A percentile compares a stretch with the other conserved stretches of the same genome.
Evolutionary conservation across 2,797 vertebrate species (phyloP).

Genomic region (Xyrichtys novacula): DNA sequence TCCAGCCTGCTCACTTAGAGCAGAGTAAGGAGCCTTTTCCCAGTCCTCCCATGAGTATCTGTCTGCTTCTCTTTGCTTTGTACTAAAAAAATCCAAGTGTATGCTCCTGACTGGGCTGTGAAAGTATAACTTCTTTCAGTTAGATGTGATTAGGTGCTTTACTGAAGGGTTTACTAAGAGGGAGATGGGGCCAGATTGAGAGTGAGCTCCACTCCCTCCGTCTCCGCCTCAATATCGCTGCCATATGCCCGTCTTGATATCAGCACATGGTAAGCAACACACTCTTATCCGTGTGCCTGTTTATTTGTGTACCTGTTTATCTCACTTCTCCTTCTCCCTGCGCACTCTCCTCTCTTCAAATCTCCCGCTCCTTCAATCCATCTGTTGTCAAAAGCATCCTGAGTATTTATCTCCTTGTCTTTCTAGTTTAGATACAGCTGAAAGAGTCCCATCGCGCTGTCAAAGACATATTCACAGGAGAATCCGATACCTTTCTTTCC

Average conservation of each 20-base stretch:
- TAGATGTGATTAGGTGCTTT: slow-evolving; percentile 36
- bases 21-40: not conserved
- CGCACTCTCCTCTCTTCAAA: slow-evolving; percentile 27
- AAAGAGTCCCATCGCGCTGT: slow-evolving; percentile 9
- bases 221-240: slow-evolving; percentile 30
- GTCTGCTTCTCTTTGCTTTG: slow-evolving; percentile 7
- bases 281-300: slow-evolving; percentile 33
- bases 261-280: slow-evolving; percentile 52
- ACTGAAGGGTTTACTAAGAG: slow-evolving; percentile 25
- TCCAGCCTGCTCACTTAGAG: slow-evolving; percentile 15
- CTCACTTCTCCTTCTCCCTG: slow-evolving; percentile 25
- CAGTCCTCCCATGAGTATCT: slow-evolving; percentile 5
- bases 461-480: slow-evolving; percentile 15
- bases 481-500: slow-evolving; percentile 61
- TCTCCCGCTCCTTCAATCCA: slow-evolving; percentile 47
- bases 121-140: slow-evolving; percentile 46
- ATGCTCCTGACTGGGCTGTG: slow-evolving; percentile 7
- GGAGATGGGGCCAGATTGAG: slow-evolving; percentile 28
- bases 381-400: slow-evolving; percentile 57
- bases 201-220: slow-evolving; percentile 37
- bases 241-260: slow-evolving; percentile 60
- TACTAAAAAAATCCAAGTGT: slow-evolving; percentile 2
- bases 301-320: slow-evolving; percentile 64
- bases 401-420: slow-evolving; percentile 45
- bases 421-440: slow-evolving; percentile 23